phyloP scores from a whole-genome alignment of 2,888 invertebrate species.

The Ennomos erosarius region DNA sequence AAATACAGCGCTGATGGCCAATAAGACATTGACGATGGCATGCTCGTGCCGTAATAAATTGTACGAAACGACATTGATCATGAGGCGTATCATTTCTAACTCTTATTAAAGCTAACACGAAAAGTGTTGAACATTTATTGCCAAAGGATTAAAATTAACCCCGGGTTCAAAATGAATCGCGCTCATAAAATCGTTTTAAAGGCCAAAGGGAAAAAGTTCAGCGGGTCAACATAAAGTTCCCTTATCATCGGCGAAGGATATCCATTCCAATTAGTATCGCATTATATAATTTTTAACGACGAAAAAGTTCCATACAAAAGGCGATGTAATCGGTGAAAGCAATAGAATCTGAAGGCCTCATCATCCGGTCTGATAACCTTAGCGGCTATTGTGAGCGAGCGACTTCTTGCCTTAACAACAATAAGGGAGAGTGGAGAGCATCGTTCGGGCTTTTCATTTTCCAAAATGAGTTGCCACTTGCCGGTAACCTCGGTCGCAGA shows the following conservation, averaged over 20 bases:
- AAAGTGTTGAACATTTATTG: conserved; percentile 30
- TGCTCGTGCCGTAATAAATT: conserved; percentile 40
- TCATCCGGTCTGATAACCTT: conserved; percentile 83
- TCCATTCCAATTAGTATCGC: conserved; percentile 55
- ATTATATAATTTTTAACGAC: conserved; percentile 61
- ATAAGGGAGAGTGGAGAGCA: conserved; percentile 70
- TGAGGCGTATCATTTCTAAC: conserved; percentile 32
- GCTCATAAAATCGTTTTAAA: conserved; percentile 43
- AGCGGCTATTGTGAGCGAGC: conserved; percentile 71
- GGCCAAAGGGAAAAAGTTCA: conserved; percentile 54
- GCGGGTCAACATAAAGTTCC: conserved; percentile 39
- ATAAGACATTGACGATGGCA: conserved; percentile 32
- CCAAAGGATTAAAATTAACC: conserved; percentile 54
- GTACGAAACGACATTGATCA: conserved; percentile 46
- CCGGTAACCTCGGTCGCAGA: conserved; percentile 51
- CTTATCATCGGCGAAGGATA: conserved; percentile 50
- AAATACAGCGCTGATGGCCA: conserved; percentile 37
- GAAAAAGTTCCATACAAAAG: conserved; percentile 63
- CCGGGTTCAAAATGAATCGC: conserved; percentile 47
- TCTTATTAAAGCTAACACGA: conserved; percentile 27
- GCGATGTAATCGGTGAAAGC: conserved; percentile 79
- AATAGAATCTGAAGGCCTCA: conserved; percentile 73
- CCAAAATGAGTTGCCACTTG: conserved; percentile 77
- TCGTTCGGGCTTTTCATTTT: conserved; percentile 77
- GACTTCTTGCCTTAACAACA: conserved; percentile 63